Percentiles rank a stretch among this genome's conserved stretches.
Evolutionary conservation across 2,888 invertebrate genomes (phyloP).

Genomic region (Ophion obscuratus): DNA sequence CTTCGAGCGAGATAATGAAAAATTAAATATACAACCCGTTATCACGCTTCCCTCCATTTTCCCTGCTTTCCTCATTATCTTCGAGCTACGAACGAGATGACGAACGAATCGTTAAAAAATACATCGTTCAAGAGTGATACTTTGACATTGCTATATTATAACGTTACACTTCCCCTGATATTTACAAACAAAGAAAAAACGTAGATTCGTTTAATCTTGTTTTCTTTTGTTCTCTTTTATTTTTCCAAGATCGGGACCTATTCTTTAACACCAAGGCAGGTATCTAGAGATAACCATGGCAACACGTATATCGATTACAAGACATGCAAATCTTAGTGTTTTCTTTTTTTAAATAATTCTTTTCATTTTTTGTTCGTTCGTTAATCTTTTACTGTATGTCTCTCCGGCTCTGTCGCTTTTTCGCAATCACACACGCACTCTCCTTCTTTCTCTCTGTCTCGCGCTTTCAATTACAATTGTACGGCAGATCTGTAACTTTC

Average conservation of each 20-base stretch:
- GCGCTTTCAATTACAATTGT: constrained; percentile 39
- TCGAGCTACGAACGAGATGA: constrained; percentile 46
- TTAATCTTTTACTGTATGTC: constrained; percentile 20
- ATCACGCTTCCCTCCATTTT: constrained; percentile 1
- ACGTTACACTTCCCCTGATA: constrained; percentile 50
- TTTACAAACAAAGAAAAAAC: constrained; percentile 47
- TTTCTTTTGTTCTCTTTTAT: constrained; percentile 18
- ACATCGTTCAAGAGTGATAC: constrained; percentile 61
- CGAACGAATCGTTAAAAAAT: constrained; percentile 57
- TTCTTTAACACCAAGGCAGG: constrained; percentile 62
- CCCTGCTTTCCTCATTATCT: constrained; percentile 10
- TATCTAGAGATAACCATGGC: constrained; percentile 63
- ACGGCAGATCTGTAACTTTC: constrained; percentile 18
- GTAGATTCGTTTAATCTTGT: constrained; percentile 30
- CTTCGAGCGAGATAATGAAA: constrained; percentile 52
- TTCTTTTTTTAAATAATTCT: constrained; percentile 31
- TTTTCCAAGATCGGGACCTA: constrained; percentile 57
- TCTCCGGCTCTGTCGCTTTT: constrained; percentile 30
- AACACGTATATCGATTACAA: constrained; percentile 67
- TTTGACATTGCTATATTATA: constrained; percentile 48
- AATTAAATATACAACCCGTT: constrained; percentile 53
- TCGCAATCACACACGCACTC: constrained; percentile 25
- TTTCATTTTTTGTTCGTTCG: constrained; percentile 40
- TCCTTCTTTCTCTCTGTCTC: constrained; percentile 23
- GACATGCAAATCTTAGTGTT: constrained; percentile 62